These are phyloP conservation scores for Smithornis capensis DNA, from an alignment of 2,113 vertebrate genomes.

Conservation along the genomic window DNA sequence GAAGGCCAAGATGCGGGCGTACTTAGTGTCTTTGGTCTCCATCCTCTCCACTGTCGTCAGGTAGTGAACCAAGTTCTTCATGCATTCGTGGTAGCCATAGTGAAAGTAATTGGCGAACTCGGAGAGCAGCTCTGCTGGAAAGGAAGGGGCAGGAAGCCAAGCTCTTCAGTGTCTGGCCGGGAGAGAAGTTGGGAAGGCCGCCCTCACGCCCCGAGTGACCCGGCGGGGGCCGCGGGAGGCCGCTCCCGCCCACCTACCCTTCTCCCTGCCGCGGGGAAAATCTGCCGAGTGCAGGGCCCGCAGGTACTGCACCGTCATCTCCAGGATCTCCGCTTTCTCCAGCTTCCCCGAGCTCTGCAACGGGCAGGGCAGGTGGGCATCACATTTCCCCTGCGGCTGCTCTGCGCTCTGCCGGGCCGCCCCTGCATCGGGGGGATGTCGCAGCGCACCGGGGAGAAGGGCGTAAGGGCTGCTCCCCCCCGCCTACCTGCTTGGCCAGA, in stretches of 20 bases:
- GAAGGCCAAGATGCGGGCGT: conserved; percentile 94
- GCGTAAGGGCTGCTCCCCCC: background rate
- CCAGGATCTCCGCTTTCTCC: conserved; percentile 97
- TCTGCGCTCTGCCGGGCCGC: background rate
- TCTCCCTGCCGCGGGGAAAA: conserved; percentile 92
- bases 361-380: background rate
- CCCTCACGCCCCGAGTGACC: background rate
- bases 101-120: conserved; percentile 99
- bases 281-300: conserved; percentile 91
- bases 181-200: background rate
- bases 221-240: background rate
- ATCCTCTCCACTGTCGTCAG: conserved; percentile 94
- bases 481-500: conserved; percentile 91
- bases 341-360: conserved; percentile 93
- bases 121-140: conserved; percentile 86
- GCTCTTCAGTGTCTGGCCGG: background rate
- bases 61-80: conserved; percentile 98
- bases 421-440: background rate
- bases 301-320: conserved; percentile 98
- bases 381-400: background rate
- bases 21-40: conserved; percentile 96
- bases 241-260: conserved; percentile 75
- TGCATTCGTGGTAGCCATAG: conserved; percentile 97
- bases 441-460: background rate
- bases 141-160: background rate